phyloP scores from a whole-genome alignment of 2,113 vertebrate species.

The Podarcis muralis region DNA sequence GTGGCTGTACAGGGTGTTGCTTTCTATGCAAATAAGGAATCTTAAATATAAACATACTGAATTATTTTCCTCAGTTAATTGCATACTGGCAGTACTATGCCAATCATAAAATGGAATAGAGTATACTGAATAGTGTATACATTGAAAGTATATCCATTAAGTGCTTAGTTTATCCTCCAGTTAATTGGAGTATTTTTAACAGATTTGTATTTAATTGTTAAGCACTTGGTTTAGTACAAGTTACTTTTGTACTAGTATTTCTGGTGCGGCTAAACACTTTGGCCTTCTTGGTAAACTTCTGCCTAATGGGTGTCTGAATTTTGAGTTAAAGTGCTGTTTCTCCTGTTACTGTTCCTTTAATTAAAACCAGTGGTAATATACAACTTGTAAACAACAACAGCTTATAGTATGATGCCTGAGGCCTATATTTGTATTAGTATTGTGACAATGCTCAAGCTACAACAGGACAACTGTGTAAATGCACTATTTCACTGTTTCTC shows the following conservation, averaged over 20 bases:
- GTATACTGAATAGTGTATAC: constrained; percentile 24
- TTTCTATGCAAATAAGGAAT: constrained; percentile 64
- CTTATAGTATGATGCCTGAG: neutral
- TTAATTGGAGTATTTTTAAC: constrained; percentile 24
- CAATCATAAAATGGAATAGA: neutral
- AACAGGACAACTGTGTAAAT: constrained; percentile 32
- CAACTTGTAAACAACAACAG: constrained; percentile 33
- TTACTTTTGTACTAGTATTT: constrained; percentile 27
- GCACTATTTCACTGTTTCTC: constrained; percentile 34
- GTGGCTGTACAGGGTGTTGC: constrained; percentile 10
- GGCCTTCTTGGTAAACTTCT: constrained; percentile 8
- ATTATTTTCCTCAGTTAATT: constrained; percentile 27
- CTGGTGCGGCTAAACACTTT: neutral
- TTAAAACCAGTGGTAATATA: neutral
- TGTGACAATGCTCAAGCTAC: constrained; percentile 15
- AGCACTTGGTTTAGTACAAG: neutral
- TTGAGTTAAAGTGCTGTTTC: constrained; percentile 20
- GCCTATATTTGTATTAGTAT: constrained; percentile 6
- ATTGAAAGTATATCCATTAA: constrained; percentile 24
- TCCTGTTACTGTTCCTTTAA: constrained; percentile 2
- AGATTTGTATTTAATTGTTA: constrained; percentile 36
- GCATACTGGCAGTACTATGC: neutral
- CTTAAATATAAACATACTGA: constrained; percentile 19
- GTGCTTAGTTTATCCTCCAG: constrained; percentile 28
- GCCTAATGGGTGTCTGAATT: neutral